Evolutionary conservation across 2,113 vertebrate species (phyloP).

Genomic region (Delphinapterus leucas): DNA sequence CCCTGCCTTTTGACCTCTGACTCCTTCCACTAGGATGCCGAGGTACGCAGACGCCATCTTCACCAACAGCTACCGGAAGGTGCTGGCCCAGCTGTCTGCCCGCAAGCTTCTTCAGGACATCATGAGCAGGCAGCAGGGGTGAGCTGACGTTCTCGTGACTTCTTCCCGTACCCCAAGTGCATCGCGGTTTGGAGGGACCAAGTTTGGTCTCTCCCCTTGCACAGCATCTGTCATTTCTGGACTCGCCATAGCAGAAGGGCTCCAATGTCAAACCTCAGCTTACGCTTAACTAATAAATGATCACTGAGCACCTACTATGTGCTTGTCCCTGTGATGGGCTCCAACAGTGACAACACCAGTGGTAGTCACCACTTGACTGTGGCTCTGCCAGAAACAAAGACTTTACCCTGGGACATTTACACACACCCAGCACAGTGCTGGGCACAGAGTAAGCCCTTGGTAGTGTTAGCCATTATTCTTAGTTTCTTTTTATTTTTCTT

Average conservation of each 20-base stretch:
- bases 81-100: conserved; percentile 92
- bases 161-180: neutral
- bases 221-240: neutral
- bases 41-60: conserved; percentile 96
- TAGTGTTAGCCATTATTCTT: neutral
- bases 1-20: conserved; percentile 6
- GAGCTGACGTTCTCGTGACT: conserved; percentile 41
- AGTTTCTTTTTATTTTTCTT: neutral
- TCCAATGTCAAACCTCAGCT: neutral
- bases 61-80: conserved; percentile 93
- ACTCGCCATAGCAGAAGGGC: neutral
- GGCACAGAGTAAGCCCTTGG: neutral
- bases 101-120: conserved; percentile 93
- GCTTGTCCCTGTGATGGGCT: neutral
- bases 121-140: conserved; percentile 92
- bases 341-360: neutral
- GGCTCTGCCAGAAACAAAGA: neutral
- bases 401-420: fast-evolving
- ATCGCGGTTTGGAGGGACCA: neutral
- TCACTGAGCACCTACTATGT: neutral
- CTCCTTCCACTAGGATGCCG: conserved; percentile 81
- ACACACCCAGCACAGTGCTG: neutral
- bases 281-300: neutral
- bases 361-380: fast-evolving
- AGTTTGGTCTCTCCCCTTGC: neutral